A percentile compares a stretch with the other conserved stretches of the same genome.
phyloP scores from a whole-genome alignment of 2,888 invertebrate genomes.

The Pachliopta kotzebuea region DNA sequence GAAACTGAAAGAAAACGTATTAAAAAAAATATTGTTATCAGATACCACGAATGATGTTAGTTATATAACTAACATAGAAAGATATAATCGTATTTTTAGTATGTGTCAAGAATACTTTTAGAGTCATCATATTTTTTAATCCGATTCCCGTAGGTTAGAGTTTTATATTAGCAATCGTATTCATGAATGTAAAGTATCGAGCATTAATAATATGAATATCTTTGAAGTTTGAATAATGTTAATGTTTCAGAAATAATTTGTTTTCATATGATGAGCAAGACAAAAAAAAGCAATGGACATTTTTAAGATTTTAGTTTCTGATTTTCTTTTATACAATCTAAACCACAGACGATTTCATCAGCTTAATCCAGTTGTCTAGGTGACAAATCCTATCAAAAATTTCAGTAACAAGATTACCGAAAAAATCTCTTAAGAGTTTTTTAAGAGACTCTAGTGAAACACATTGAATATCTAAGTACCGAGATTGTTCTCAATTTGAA shows the following conservation, averaged over 20 bases:
- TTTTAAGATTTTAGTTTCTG: background rate
- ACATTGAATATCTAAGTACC: background rate
- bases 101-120: too few relatives aligned
- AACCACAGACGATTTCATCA: background rate
- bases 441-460: background rate
- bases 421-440: conserved; percentile 2
- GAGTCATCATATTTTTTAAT: too few relatives aligned
- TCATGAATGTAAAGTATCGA: too few relatives aligned
- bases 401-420: conserved; percentile 3
- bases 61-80: too few relatives aligned
- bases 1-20: conserved; percentile 75
- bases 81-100: too few relatives aligned
- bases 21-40: too few relatives aligned
- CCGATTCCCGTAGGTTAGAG: too few relatives aligned
- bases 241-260: background rate
- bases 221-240: too few relatives aligned
- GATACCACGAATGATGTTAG: too few relatives aligned
- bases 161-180: too few relatives aligned
- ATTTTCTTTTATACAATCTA: background rate
- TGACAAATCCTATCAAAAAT: conserved; percentile 2
- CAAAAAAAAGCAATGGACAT: background rate
- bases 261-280: background rate
- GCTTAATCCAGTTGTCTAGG: background rate
- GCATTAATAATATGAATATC: too few relatives aligned
- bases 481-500: too few relatives aligned